phyloP scores from a whole-genome alignment of 2,113 vertebrate species.

The Boleophthalmus pectinirostris region DNA sequence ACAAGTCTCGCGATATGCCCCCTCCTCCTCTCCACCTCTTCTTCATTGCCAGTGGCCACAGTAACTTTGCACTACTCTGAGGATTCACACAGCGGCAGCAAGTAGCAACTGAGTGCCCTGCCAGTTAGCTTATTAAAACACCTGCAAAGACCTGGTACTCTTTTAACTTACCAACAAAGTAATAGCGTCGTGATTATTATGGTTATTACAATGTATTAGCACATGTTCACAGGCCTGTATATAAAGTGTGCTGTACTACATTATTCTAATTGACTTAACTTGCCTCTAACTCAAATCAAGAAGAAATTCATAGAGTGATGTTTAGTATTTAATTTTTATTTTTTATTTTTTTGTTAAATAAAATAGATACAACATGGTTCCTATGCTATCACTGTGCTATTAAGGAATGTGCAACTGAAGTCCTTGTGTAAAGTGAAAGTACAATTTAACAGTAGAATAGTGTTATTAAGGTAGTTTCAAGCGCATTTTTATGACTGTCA shows the following conservation, averaged over 20 bases:
- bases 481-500: background rate
- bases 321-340: too few species aligned
- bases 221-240: background rate
- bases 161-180: background rate
- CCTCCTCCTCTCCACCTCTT: conserved; percentile 1
- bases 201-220: background rate
- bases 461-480: background rate
- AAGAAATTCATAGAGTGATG: too few species aligned
- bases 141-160: conserved; percentile 46
- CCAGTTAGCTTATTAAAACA: conserved; percentile 48
- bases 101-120: conserved; percentile 61
- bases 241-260: too few species aligned
- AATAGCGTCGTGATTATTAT: background rate
- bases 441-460: too few species aligned
- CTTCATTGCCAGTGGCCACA: conserved; percentile 38
- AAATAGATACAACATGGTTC: background rate
- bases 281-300: too few species aligned
- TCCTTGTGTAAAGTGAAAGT: too few species aligned
- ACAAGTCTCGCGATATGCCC: conserved; percentile 86
- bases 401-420: background rate
- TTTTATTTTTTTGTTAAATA: background rate
- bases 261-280: too few species aligned
- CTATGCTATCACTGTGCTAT: background rate
- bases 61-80: conserved; percentile 76
- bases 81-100: conserved; percentile 79